A percentile compares a stretch with the other conserved stretches of the same genome.
Conservation (phyloP, 1,140 invertebrate genomes). For the Drepana arcuata region DNA sequence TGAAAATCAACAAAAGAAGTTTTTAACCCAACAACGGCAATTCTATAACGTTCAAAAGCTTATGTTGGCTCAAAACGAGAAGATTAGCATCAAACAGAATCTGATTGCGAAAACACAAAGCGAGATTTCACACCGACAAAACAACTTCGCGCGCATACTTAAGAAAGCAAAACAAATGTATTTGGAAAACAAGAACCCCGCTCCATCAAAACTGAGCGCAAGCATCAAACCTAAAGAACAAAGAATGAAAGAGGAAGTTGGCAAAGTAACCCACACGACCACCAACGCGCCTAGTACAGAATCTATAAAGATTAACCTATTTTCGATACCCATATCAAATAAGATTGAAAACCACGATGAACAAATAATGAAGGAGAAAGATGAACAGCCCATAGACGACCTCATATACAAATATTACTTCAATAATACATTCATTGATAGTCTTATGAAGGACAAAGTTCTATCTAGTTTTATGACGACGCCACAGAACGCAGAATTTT, state of each 20-base stretch:
- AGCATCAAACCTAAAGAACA: slow-evolving; percentile 7
- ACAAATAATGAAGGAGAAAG: slow-evolving; percentile 45
- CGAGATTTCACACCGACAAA: slow-evolving; percentile 47
- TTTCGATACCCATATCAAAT: slow-evolving; percentile 30
- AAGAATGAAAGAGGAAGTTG: slow-evolving; percentile 7
- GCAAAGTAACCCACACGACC: slow-evolving; percentile 10
- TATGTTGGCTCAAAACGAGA: slow-evolving; percentile 53
- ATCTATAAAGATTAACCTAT: slow-evolving; percentile 50
- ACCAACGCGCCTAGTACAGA: slow-evolving; percentile 23
- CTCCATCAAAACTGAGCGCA: slow-evolving; percentile 14
- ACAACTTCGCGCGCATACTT: slow-evolving; percentile 45
- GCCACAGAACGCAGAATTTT: slow-evolving; percentile 12
- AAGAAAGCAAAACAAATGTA: slow-evolving; percentile 46
- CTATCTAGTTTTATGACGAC: slow-evolving; percentile 19
- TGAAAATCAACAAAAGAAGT: slow-evolving; percentile 53
- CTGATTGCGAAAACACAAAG: slow-evolving; percentile 47
- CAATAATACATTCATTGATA: slow-evolving; percentile 56
- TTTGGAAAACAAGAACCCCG: slow-evolving; percentile 18
- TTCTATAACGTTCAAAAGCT: slow-evolving; percentile 52
- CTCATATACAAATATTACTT: slow-evolving; percentile 61
- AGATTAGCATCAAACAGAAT: slow-evolving; percentile 47
- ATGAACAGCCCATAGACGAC: slow-evolving; percentile 46
- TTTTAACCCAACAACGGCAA: slow-evolving; percentile 46
- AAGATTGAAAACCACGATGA: slow-evolving; percentile 37
- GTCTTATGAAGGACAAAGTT: slow-evolving; percentile 46